Percentiles rank a stretch among this genome's conserved stretches.
These are phyloP conservation scores for Ostrea denselamellosa DNA, from an alignment of 1,140 invertebrate species.

Conservation along the genomic window DNA sequence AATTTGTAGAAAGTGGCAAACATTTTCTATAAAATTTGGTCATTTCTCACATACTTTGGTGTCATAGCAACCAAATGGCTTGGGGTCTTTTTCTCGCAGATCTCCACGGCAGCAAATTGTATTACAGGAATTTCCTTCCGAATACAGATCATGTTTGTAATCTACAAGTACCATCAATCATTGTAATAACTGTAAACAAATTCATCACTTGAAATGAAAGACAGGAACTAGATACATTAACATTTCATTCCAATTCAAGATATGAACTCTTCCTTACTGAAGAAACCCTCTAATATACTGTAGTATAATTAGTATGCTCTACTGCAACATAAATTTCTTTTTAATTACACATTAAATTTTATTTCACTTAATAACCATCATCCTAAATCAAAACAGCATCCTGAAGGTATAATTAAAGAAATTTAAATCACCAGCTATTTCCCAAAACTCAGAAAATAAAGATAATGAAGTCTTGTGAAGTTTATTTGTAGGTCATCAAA, in stretches of 20 bases:
- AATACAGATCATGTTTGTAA: conserved; percentile 74
- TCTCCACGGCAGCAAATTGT: conserved; percentile 76
- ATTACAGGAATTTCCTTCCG: conserved; percentile 71
- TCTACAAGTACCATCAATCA: conserved; percentile 61
- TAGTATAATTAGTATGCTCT: too few relatives aligned
- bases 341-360: too few relatives aligned
- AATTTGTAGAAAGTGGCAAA: not conserved
- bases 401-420: too few relatives aligned
- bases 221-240: not conserved
- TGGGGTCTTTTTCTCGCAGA: conserved; percentile 56
- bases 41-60: conserved; percentile 69
- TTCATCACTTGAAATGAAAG: not conserved
- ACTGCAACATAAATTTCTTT: too few relatives aligned
- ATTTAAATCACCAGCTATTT: too few relatives aligned
- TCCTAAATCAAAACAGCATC: too few relatives aligned
- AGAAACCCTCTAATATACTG: too few relatives aligned
- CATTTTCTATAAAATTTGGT: not conserved
- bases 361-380: too few relatives aligned
- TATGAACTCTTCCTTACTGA: too few relatives aligned
- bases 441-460: too few relatives aligned
- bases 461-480: too few relatives aligned
- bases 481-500: too few relatives aligned
- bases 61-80: conserved; percentile 75
- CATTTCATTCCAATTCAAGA: not conserved
- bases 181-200: conserved; percentile 4